Evolutionary conservation across 2,888 invertebrate genomes (phyloP).

Genomic region (Gymnoscelis rufifasciata): DNA sequence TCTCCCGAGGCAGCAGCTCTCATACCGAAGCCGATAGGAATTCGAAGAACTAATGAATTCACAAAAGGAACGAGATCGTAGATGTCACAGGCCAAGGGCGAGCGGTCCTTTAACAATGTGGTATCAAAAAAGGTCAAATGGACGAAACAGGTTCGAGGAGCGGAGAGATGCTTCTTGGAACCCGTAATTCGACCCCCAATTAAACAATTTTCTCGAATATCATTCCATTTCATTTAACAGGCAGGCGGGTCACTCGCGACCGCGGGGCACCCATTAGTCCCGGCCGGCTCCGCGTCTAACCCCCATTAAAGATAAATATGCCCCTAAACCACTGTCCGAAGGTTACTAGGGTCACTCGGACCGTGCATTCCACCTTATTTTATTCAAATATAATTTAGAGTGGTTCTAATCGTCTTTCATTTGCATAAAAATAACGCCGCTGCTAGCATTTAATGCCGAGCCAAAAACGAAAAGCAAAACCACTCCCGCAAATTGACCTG

Average conservation of each 20-base stretch:
- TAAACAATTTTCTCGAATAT: constrained; percentile 76
- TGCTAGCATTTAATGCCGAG: constrained; percentile 46
- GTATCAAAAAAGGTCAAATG: constrained; percentile 43
- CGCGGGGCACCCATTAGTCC: constrained; percentile 70
- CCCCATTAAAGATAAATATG: constrained; percentile 75
- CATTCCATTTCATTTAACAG: constrained; percentile 62
- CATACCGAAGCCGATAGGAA: constrained; percentile 7
- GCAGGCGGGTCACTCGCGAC: constrained; percentile 58
- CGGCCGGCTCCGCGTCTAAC: constrained; percentile 64
- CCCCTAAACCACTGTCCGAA: constrained; percentile 66
- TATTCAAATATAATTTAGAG: constrained; percentile 46
- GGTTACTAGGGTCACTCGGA: constrained; percentile 50
- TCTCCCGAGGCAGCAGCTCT: constrained; percentile 2
- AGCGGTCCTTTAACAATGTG: constrained; percentile 24
- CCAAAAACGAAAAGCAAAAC: constrained; percentile 52
- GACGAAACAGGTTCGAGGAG: constrained; percentile 43
- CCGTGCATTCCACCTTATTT: constrained; percentile 53
- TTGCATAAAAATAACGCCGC: constrained; percentile 54
- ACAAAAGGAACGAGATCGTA: constrained; percentile 15
- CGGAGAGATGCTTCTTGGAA: constrained; percentile 47
- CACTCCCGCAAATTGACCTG: constrained; percentile 74
- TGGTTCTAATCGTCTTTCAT: constrained; percentile 47
- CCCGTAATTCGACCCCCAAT: constrained; percentile 71
- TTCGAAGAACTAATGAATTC: constrained; percentile 22
- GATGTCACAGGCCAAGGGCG: constrained; percentile 31